Evolutionary conservation across 2,113 vertebrate genomes (phyloP), one percentile per base, ranked within the genome.

Genomic region (Gymnorhina tibicen): DNA sequence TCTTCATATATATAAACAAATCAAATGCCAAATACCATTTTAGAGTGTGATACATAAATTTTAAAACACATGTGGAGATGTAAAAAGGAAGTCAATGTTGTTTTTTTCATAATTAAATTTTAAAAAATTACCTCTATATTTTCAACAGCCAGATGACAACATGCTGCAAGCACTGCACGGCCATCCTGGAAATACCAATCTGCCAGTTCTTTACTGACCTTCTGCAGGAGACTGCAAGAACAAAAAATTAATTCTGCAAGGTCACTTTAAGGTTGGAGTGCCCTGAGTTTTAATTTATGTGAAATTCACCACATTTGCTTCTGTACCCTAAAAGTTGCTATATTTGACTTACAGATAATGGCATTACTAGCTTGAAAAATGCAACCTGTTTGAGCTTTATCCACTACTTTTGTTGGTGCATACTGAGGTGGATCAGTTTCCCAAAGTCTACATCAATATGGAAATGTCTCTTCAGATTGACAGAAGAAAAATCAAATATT

Each of bases 151-250:
- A 99, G 97, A 95, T 99, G 98, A 95, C 99, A 99, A 97, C 99
- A 99, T 1, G 99, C 99, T 6, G 99, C 99, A 50, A 99, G 97
- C 6, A 99, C 98, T 13, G 99, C 98, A 67, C 84, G 97, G 5
- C 99, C 99, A 21, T 99, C 98, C 97, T 99, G 99, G 91, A 99
- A 99, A 98, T 99, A 99, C 98, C 99, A 99, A 90, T 99, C 99
- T 5, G 99, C 99, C 30, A 99, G 98, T 30, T 99, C 99, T 77
- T 97, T 63, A 94, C 98, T 99, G 78, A 99, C 99, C 7, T 97
- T 84, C 44, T 98, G 98, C 47, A 99, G 97, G 16, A 99, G 98
- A 67, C 99, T 99, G 87, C 46, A 96, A 49, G 41, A 75, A 94
- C 19, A 87, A 76, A 80, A 78, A 28, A 30, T 3, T 9, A 20